Base-by-base conservation (phyloP, 2,888 invertebrate species). In the Sipha maydis region DNA sequence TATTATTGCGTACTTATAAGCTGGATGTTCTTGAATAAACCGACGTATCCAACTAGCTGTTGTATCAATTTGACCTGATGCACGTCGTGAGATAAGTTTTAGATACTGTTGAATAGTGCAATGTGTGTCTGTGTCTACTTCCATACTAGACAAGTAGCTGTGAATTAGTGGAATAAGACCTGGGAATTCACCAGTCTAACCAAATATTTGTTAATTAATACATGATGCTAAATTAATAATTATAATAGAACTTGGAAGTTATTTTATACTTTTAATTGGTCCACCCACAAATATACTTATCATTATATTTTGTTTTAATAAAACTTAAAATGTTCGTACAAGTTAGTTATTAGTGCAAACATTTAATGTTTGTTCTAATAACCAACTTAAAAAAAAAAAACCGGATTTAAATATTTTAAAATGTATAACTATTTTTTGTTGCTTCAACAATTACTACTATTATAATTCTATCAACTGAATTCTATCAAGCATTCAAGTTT, bases 91-190 rank as follows among this genome's bases (percentile, higher is more conserved):
- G 91, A 99, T 98, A 90, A 99, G 94, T 91, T 96, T 97, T 90
- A 99, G 94, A 93, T 99, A 99, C 93, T 98, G 97, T 92, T 97
- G 96, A 91, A 99, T 96, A 17, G 98, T 98, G 93, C 99, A 99
- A 92, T 97, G 97, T 73, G 99, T 99, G 92, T 99, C 99, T 3
- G 98, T 98, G 93, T 99, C 99, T 83, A 99, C 97, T 92, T 99
- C 99, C 95, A 99, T 97, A 89, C 96, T 96, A 90, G 96, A 96
- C 91, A 99, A 93, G 93, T 98, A 99, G 91, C 96, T 97, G 92
- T 97, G 96, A 90, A 99, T 97, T 91, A 99, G 93, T 7, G 98
- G 97, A 90, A 99, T 95, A 91, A 99, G 93, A 0, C 99, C 99
- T 41, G 98, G 98, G 93, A 99, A 99, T 89, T 95, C 95, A 89